A percentile compares a stretch with the other conserved stretches of the same genome.
These are phyloP conservation scores for Zaprionus lachaisei DNA, from an alignment of 1,140 invertebrate species.

Conservation along the genomic window DNA sequence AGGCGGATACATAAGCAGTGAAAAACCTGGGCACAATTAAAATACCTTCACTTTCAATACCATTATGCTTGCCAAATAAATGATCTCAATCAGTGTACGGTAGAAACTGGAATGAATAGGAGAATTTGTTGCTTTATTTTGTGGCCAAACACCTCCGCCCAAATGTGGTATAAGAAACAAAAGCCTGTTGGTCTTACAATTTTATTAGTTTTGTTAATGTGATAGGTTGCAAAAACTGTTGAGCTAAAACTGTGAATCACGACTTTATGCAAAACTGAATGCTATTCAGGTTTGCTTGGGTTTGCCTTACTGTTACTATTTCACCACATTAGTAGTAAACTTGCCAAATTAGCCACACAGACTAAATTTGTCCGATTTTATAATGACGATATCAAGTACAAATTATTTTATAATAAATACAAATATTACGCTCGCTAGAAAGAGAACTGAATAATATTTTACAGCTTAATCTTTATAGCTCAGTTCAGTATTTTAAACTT, in stretches of 20 bases:
- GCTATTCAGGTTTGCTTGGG: conserved; percentile 13
- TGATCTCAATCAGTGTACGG: conserved; percentile 57
- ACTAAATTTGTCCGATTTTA: neutral
- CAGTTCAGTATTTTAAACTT: too few relatives aligned
- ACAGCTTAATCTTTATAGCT: too few relatives aligned
- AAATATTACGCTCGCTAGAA: neutral
- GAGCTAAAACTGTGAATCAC: conserved; percentile 46
- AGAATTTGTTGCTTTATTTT: conserved; percentile 50
- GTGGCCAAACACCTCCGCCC: conserved; percentile 60
- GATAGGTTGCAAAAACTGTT: conserved; percentile 45
- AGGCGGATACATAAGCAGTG: conserved; percentile 32
- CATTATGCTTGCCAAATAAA: conserved; percentile 62
- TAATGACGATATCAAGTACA: neutral
- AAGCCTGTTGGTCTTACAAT: conserved; percentile 49
- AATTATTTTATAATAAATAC: neutral
- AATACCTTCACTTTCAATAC: conserved; percentile 68
- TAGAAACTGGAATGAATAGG: conserved; percentile 59
- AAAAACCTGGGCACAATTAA: conserved; percentile 63
- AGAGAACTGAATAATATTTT: too few relatives aligned
- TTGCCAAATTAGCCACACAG: neutral
- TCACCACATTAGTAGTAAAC: neutral
- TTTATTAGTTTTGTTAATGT: conserved; percentile 61
- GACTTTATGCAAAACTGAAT: conserved; percentile 59
- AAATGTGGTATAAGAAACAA: conserved; percentile 59
- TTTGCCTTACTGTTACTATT: conserved; percentile 17